These are phyloP conservation scores for Maniola hyperantus DNA, from an alignment of 2,888 invertebrate species.

Conservation along the genomic window DNA sequence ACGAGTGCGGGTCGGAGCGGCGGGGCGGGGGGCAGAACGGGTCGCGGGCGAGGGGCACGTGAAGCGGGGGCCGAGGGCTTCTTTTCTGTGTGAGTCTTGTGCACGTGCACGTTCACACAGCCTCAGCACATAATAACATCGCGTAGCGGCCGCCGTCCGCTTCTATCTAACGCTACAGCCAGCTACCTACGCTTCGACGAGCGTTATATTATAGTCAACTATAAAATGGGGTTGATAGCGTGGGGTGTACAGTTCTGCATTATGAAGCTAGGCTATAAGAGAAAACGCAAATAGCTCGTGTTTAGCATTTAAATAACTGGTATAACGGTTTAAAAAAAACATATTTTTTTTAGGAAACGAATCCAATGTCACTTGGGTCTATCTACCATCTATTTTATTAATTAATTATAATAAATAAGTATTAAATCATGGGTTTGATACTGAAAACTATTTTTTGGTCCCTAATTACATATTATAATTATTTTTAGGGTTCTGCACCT, in stretches of 20 bases:
- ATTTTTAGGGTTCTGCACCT: too few species aligned
- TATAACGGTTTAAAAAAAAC: constrained; percentile 21
- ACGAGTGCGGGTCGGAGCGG: constrained; percentile 53
- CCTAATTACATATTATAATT: too few species aligned
- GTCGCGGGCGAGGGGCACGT: constrained; percentile 32
- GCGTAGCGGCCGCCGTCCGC: constrained; percentile 69
- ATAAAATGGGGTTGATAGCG: constrained; percentile 69
- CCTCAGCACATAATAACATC: constrained; percentile 63
- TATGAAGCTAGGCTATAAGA: constrained; percentile 52
- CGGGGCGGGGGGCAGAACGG: constrained; percentile 45
- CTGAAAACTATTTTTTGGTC: background rate
- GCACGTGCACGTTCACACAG: constrained; percentile 63
- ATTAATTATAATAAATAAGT: background rate
- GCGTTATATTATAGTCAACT: constrained; percentile 64
- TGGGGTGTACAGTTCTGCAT: constrained; percentile 60
- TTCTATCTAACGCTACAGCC: constrained; percentile 74
- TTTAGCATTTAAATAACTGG: constrained; percentile 35
- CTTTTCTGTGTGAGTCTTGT: constrained; percentile 52
- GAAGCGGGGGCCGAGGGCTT: constrained; percentile 37
- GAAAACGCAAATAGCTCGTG: constrained; percentile 39
- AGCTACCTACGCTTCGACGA: constrained; percentile 63
- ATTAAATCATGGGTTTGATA: background rate
- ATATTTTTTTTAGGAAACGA: constrained; percentile 7
- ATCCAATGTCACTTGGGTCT: background rate
- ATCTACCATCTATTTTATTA: background rate